Evolutionary conservation across 2,113 vertebrate genomes (phyloP), one percentile per base, ranked within the genome.

Genomic region (Istiophorus platypterus): DNA sequence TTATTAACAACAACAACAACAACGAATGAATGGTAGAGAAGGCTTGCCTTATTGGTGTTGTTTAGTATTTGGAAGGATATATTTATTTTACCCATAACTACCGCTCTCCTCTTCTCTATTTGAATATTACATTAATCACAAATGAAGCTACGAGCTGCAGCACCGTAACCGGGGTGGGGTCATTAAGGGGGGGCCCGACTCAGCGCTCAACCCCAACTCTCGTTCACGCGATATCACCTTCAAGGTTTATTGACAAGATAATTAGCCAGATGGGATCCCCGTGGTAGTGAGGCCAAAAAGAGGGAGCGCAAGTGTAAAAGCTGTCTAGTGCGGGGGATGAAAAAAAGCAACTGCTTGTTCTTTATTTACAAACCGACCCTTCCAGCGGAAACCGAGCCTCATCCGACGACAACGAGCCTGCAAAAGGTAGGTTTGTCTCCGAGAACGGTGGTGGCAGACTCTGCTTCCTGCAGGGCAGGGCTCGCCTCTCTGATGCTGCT

Each of bases 261-360:
- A 92, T 92, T 92, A 90, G 64, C 91, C 92, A 93, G 88, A 93
- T 91, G 89, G 85, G 91, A 78, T 77, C 59, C n/a, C 62, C 39
- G 74, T 81, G 79, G 68, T 79, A 73, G 39, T 76, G 62, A 54
- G 56, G 61, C 59, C 72, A 68, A 73, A 29, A 14, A 63, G 82
- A 72, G 45, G 27, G 39, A 39, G 2, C 27, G 0, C 27, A 24
- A 20, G 34, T 75, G 20, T 61, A 45, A 42, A 22, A 17, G 7
- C 37, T 26, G 22, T 62, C 57, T 58, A 3, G 24, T 56, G 59
- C 72, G 66, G 54, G 22, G n/a, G 9, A 7, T 1, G 18, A 8
- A n/a, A 31, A 20, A 72, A 79, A 45, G 15, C 68, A 51, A 6
- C 15, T 39, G 8, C 22, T 51, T 26, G 20, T 34, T 63, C 9